Conservation (phyloP, 1,140 invertebrate species). For the Spodoptera litura region DNA sequence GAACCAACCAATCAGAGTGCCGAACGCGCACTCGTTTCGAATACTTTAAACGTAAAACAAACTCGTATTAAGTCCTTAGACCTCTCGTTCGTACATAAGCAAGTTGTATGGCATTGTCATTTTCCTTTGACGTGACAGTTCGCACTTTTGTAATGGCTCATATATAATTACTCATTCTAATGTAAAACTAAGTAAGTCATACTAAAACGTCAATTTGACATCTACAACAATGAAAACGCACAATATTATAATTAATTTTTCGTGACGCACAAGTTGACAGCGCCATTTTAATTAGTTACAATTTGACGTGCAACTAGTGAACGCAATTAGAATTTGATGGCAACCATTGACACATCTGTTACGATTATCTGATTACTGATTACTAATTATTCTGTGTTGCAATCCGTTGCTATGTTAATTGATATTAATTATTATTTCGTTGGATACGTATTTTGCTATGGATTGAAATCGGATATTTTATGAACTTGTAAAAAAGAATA, state of each 20-base stretch:
- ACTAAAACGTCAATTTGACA: not conserved
- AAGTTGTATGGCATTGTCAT: too few species aligned
- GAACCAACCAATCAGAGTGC: too few species aligned
- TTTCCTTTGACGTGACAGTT: too few species aligned
- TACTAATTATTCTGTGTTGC: not conserved
- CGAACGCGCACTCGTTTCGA: too few species aligned
- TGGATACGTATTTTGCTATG: too few species aligned
- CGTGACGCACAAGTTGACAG: not conserved
- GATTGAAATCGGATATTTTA: too few species aligned
- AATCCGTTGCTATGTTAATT: not conserved
- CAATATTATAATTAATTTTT: not conserved
- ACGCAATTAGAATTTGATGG: slow-evolving; percentile 15
- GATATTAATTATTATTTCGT: too few species aligned
- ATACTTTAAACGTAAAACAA: too few species aligned
- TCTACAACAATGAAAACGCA: not conserved
- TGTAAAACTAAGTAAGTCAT: not conserved
- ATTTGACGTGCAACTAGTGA: not conserved
- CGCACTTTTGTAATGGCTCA: too few species aligned
- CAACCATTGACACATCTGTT: slow-evolving; percentile 1
- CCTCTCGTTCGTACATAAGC: too few species aligned
- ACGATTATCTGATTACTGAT: not conserved
- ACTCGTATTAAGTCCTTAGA: too few species aligned
- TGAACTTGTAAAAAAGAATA: too few species aligned
- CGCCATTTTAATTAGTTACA: not conserved
- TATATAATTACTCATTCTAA: not conserved